Evolutionary conservation across 35 echinoderm and acorn worm species (phyloP).

Genomic region (Amphiura filiformis): DNA sequence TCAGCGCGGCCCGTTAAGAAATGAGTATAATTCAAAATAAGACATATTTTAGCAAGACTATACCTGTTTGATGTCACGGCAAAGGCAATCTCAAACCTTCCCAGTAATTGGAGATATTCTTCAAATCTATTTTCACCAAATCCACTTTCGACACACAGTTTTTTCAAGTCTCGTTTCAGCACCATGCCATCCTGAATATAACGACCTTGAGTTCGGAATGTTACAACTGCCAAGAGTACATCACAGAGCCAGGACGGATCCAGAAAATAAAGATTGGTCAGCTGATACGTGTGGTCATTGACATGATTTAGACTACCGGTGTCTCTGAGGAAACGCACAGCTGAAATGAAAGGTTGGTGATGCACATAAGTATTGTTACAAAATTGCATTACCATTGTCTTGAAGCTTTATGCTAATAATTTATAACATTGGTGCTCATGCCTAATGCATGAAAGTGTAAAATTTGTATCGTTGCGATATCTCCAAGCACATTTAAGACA

Average conservation of each 20-base stretch:
- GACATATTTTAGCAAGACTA: too few species aligned
- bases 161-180: conserved; percentile 19
- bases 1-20: too few species aligned
- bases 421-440: too few species aligned
- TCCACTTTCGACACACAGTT: conserved; percentile 34
- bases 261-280: conserved; percentile 69
- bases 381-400: too few species aligned
- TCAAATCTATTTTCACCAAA: conserved; percentile 45
- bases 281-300: conserved; percentile 51
- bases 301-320: conserved; percentile 39
- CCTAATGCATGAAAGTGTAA: too few species aligned
- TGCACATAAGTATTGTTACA: too few species aligned
- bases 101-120: conserved; percentile 58
- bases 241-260: conserved; percentile 61
- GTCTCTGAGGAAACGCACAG: conserved; percentile 47
- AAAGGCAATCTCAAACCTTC: conserved; percentile 62
- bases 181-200: conserved; percentile 34
- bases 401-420: too few species aligned
- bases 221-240: conserved; percentile 27
- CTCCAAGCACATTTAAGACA: too few species aligned
- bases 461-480: too few species aligned
- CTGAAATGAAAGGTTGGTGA: conserved; percentile 25
- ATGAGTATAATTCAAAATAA: too few species aligned
- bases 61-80: neutral
- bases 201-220: neutral